Conservation (phyloP, 2,888 invertebrate species). For the Apodemia mormo region DNA sequence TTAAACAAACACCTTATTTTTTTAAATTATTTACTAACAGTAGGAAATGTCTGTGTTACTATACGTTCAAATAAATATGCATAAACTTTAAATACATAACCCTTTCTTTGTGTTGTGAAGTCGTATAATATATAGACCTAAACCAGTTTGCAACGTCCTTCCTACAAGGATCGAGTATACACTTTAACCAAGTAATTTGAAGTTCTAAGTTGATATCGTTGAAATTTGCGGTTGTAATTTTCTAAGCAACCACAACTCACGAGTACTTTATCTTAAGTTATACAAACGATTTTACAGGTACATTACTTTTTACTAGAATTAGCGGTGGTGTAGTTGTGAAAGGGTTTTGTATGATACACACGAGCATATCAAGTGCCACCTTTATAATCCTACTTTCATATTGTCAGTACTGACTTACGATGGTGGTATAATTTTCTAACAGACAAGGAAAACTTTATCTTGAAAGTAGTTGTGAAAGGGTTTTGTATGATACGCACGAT, state of each 20-base stretch:
- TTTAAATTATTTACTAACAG: background rate
- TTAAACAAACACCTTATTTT: no score
- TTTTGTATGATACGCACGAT: no score
- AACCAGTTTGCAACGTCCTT: slow-evolving; percentile 10
- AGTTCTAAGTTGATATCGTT: background rate
- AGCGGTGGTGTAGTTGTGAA: background rate
- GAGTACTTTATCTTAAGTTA: background rate
- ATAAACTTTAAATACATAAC: background rate
- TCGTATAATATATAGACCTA: background rate
- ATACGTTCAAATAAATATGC: no score
- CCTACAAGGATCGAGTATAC: background rate
- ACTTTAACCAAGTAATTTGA: slow-evolving; percentile 5
- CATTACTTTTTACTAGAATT: background rate
- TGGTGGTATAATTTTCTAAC: no score
- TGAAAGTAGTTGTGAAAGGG: no score
- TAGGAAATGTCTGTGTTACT: background rate
- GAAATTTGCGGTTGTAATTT: background rate
- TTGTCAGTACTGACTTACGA: background rate
- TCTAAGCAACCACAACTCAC: background rate
- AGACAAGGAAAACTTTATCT: no score
- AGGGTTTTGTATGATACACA: background rate
- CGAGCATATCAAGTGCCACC: background rate
- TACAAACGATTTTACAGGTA: background rate
- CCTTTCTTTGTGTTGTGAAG: background rate
- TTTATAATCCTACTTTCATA: background rate